Conservation (phyloP, 2,797 vertebrate species). For the Acanthurus lineatus region DNA sequence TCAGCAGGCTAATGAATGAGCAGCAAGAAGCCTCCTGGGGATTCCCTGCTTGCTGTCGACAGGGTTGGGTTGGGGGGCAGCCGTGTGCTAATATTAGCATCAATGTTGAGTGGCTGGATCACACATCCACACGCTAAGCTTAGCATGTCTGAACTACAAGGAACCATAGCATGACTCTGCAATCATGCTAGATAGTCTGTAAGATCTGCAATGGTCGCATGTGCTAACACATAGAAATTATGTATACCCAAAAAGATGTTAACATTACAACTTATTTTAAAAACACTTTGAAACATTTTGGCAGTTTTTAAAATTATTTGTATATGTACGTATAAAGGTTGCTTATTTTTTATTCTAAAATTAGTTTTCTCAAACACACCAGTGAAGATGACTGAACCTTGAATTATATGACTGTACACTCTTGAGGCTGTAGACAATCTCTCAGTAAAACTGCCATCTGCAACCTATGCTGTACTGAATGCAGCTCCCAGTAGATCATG, state of each 20-base stretch:
- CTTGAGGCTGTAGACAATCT: neutral
- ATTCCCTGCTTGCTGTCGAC: slow-evolving; percentile 62
- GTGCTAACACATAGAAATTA: neutral
- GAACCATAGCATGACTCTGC: slow-evolving; percentile 61
- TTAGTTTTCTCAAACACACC: neutral
- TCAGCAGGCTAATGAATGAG: slow-evolving; percentile 74
- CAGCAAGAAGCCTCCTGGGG: slow-evolving; percentile 73
- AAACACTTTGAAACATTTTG: neutral
- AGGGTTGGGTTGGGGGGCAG: slow-evolving; percentile 36
- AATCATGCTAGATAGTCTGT: slow-evolving; percentile 17
- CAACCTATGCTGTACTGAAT: slow-evolving; percentile 17
- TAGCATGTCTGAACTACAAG: slow-evolving; percentile 45
- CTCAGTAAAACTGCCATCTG: slow-evolving; percentile 14
- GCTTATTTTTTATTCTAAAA: neutral
- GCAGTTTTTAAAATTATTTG: too few relatives aligned
- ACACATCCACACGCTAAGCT: slow-evolving; percentile 32
- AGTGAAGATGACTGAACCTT: neutral
- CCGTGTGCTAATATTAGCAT: slow-evolving; percentile 64
- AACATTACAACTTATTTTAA: neutral
- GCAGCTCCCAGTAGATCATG: slow-evolving; percentile 20
- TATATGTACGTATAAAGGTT: too few relatives aligned
- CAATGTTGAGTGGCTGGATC: slow-evolving; percentile 56
- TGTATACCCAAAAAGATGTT: neutral
- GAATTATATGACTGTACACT: neutral
- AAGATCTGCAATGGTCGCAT: slow-evolving; percentile 11